Evolutionary conservation across 2,888 invertebrate genomes (phyloP).

Genomic region (Drosophila lutescens): DNA sequence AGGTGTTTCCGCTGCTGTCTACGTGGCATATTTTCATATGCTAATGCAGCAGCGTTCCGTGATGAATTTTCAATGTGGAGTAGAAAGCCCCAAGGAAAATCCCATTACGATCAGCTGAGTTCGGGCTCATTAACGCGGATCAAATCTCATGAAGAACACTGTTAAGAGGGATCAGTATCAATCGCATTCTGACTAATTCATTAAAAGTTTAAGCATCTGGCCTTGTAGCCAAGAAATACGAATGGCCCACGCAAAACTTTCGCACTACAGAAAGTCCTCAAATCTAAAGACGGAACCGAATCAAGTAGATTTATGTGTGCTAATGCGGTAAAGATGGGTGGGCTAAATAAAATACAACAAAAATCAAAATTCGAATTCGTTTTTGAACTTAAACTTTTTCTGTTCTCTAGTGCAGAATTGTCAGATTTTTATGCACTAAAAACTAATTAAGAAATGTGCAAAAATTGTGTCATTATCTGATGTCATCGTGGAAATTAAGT

Average conservation of each 20-base stretch:
- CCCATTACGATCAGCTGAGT: constrained; percentile 20
- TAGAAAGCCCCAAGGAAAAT: constrained; percentile 14
- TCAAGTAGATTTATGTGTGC: constrained; percentile 17
- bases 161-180: background rate
- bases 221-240: constrained; percentile 47
- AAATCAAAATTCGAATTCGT: constrained; percentile 32
- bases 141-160: background rate
- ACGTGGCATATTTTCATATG: constrained; percentile 66
- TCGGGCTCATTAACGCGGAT: constrained; percentile 49
- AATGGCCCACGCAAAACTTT: constrained; percentile 66
- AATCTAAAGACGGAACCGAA: constrained; percentile 3
- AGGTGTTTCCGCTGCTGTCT: constrained; percentile 6
- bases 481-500: background rate
- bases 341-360: constrained; percentile 14
- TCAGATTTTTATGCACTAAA: background rate
- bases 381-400: constrained; percentile 70
- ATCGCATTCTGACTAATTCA: constrained; percentile 26
- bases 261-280: constrained; percentile 41
- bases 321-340: constrained; percentile 20
- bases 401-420: background rate
- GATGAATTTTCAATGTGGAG: constrained; percentile 66
- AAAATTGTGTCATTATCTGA: background rate
- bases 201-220: constrained; percentile 16
- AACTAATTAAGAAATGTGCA: background rate
- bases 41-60: constrained; percentile 57